Evolutionary conservation across 2,113 vertebrate species (phyloP).

Genomic region (Sapayoa aenigma): DNA sequence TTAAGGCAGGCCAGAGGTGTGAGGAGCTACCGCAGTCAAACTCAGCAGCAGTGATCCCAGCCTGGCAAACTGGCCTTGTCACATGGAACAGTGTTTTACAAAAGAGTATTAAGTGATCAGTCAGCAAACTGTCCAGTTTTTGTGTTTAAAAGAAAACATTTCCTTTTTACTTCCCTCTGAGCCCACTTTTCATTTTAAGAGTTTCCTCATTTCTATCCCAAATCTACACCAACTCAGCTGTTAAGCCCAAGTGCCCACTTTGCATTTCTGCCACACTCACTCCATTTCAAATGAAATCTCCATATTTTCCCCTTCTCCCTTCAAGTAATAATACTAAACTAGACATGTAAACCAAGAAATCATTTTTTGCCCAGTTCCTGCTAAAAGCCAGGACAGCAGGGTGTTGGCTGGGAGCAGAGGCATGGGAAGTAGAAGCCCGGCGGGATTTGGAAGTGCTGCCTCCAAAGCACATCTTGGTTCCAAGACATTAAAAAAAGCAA

Average conservation of each 20-base stretch:
- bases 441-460: not conserved
- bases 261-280: not conserved
- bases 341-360: not conserved
- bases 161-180: not conserved
- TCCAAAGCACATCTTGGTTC: not conserved
- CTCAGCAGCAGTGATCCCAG: not conserved
- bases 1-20: not conserved
- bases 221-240: not conserved
- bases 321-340: not conserved
- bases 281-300: not conserved
- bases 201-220: not conserved
- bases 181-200: not conserved
- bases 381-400: not conserved
- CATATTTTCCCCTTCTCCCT: not conserved
- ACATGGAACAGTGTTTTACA: not conserved
- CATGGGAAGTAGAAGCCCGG: not conserved
- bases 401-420: not conserved
- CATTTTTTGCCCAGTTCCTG: not conserved
- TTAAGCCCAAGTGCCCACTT: not conserved
- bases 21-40: not conserved
- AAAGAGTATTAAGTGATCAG: not conserved
- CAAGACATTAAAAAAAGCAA: not conserved
- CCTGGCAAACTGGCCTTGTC: not conserved
- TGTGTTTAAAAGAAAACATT: not conserved
- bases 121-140: not conserved